Conservation (phyloP, 1,140 invertebrate species). For the Drosophila malerkotliana region DNA sequence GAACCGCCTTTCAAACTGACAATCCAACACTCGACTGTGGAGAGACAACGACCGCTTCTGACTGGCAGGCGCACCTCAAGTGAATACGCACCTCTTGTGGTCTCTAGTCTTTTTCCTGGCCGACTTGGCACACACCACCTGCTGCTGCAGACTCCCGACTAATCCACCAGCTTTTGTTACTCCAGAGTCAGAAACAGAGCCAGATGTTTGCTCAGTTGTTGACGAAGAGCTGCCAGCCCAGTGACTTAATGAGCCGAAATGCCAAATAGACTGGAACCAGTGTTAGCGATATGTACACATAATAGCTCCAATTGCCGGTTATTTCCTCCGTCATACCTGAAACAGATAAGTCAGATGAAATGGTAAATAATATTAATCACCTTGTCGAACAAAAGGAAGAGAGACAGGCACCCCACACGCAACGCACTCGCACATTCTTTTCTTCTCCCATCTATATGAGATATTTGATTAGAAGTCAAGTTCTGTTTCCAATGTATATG, state of each 20-base stretch:
- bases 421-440: conserved; percentile 28
- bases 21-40: conserved; percentile 16
- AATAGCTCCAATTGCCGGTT: conserved; percentile 81
- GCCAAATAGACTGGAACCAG: conserved; percentile 83
- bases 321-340: conserved; percentile 82
- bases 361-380: conserved; percentile 24
- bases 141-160: conserved; percentile 8
- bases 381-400: conserved; percentile 4
- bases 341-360: conserved; percentile 10
- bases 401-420: not conserved
- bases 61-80: conserved; percentile 40
- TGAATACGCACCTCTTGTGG: conserved; percentile 66
- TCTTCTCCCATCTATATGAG: conserved; percentile 11
- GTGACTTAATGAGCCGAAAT: conserved; percentile 83
- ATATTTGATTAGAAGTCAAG: conserved; percentile 53
- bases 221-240: conserved; percentile 83
- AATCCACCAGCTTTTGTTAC: not conserved
- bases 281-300: conserved; percentile 79
- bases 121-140: conserved; percentile 8
- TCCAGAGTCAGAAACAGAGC: conserved; percentile 16
- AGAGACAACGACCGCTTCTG: conserved; percentile 22
- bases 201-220: conserved; percentile 77
- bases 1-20: conserved; percentile 5
- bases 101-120: conserved; percentile 4
- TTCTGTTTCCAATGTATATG: conserved; percentile 24